Conservation (phyloP, 2,797 vertebrate genomes). For the Leuciscus waleckii region DNA sequence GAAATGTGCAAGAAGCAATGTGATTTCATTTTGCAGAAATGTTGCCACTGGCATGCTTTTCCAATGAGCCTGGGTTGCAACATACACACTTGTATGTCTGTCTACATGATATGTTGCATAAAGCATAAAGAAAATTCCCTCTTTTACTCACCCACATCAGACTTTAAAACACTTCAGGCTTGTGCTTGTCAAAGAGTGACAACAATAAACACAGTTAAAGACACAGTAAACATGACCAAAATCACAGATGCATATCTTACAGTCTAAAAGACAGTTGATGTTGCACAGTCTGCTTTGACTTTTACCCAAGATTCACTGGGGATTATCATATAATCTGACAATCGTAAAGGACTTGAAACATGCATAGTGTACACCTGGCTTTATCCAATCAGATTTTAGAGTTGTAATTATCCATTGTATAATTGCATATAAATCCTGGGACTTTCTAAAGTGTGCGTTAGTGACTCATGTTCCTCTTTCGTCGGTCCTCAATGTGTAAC, state of each 20-base stretch:
- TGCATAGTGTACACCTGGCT: not conserved
- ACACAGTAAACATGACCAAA: not conserved
- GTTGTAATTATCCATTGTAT: not conserved
- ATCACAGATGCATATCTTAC: not conserved
- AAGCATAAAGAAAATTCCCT: not conserved
- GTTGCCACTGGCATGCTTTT: not conserved
- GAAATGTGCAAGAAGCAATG: not conserved
- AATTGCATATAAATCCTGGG: not conserved
- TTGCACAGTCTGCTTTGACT: not conserved
- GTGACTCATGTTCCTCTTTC: conserved; percentile 43
- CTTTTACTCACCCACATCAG: not conserved
- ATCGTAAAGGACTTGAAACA: not conserved
- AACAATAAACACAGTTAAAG: not conserved
- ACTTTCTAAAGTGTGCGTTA: conserved; percentile 23
- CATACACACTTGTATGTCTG: not conserved
- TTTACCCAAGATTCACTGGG: not conserved
- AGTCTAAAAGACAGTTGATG: not conserved
- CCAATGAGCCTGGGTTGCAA: not conserved
- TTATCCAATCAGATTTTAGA: conserved; percentile 1
- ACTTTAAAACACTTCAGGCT: not conserved
- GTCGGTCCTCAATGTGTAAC: conserved; percentile 24
- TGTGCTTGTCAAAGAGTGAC: not conserved
- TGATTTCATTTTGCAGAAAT: not conserved
- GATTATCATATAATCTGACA: not conserved
- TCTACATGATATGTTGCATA: not conserved